Evolutionary conservation across 1,140 invertebrate species (phyloP).

Genomic region (Apis mellifera): Amel_HAv3.1 CM009933.2:7378501-7379000

Average conservation of each 20-base stretch:
- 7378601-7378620: not conserved
- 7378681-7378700: not conserved
- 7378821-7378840: no score
- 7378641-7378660: not conserved
- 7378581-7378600: not conserved
- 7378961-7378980: not conserved
- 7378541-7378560: conserved; percentile 27
- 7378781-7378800: no score
- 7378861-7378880: conserved; percentile 1
- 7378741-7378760: no score
- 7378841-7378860: not conserved
- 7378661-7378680: not conserved
- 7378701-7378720: not conserved
- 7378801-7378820: no score
- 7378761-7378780: no score
- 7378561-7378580: conserved; percentile 11
- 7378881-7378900: not conserved
- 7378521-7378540: conserved; percentile 9
- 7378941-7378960: not conserved
- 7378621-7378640: not conserved
- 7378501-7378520: conserved; percentile 29
- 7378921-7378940: not conserved
- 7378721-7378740: not conserved
- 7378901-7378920: conserved; percentile 23
- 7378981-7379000: conserved; percentile 22